Evolutionary conservation across 2,797 vertebrate species (phyloP).

Genomic region (Notolabrus celidotus): DNA sequence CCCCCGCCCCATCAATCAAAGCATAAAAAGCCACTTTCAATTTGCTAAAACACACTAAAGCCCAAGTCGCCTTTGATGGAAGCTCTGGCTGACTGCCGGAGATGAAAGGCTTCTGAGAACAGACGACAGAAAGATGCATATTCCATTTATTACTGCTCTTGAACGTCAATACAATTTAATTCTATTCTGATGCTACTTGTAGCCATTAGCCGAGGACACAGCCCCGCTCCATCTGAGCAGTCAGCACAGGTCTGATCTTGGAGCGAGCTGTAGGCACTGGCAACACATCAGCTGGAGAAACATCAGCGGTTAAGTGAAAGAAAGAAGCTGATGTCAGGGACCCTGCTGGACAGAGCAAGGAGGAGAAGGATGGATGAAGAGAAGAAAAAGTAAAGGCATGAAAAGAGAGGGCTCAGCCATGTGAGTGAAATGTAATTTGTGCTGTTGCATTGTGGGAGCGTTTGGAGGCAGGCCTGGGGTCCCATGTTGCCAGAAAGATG

Average conservation of each 20-base stretch:
- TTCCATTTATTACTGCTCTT: conserved; percentile 52
- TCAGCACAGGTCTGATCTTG: conserved; percentile 10
- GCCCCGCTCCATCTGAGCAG: conserved; percentile 33
- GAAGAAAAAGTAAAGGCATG: conserved; percentile 15
- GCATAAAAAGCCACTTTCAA: conserved; percentile 62
- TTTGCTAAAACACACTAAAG: conserved; percentile 66
- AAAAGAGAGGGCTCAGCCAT: conserved; percentile 37
- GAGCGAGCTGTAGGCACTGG: conserved; percentile 44
- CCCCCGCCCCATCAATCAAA: conserved; percentile 62
- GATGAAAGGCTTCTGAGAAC: conserved; percentile 60
- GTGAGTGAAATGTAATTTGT: conserved; percentile 72
- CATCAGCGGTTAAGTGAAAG: conserved; percentile 46
- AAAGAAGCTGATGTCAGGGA: conserved; percentile 42
- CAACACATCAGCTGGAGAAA: conserved; percentile 32
- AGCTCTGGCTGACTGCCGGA: conserved; percentile 41
- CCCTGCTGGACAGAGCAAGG: conserved; percentile 14
- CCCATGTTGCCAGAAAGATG: conserved; percentile 55
- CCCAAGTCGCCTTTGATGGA: conserved; percentile 32
- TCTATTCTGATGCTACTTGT: conserved; percentile 45
- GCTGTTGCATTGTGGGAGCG: conserved; percentile 63
- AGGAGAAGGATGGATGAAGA: conserved; percentile 3
- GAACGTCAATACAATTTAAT: conserved; percentile 46
- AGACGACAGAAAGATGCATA: conserved; percentile 58
- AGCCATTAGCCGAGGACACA: conserved; percentile 58
- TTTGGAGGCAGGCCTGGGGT: conserved; percentile 63